Evolutionary conservation across 2,888 invertebrate genomes (phyloP).

Genomic region (Euspilapteryx auroguttella): DNA sequence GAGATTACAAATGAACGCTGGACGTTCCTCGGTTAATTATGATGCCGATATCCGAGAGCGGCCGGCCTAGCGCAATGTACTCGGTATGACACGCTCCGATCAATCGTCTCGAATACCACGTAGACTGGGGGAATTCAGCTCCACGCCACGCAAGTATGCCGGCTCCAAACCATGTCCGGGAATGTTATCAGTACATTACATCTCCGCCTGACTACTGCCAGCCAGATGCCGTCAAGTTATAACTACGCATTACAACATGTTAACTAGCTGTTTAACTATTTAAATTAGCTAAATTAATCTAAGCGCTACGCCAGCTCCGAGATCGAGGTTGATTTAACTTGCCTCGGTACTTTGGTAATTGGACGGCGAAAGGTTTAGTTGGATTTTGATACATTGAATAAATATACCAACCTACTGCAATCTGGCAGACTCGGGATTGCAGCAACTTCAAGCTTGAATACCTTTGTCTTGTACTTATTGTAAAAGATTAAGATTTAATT

Average conservation of each 20-base stretch:
- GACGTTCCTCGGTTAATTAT: slow-evolving; percentile 24
- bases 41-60: slow-evolving; percentile 25
- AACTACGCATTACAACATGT: slow-evolving; percentile 31
- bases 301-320: slow-evolving; percentile 20
- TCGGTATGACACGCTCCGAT: slow-evolving; percentile 41
- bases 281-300: slow-evolving; percentile 36
- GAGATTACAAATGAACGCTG: slow-evolving; percentile 27
- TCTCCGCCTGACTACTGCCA: slow-evolving; percentile 13
- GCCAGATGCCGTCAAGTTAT: slow-evolving; percentile 30
- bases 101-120: slow-evolving; percentile 40
- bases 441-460: no score
- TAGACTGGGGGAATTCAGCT: slow-evolving; percentile 19
- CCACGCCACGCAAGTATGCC: slow-evolving; percentile 16
- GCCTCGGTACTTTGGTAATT: no score
- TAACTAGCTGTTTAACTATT: slow-evolving; percentile 23
- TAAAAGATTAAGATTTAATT: no score
- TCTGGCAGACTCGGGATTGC: no score
- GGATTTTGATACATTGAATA: no score
- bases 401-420: no score
- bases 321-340: no score
- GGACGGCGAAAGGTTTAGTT: no score
- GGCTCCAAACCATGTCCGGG: slow-evolving; percentile 13
- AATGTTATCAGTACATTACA: slow-evolving; percentile 52
- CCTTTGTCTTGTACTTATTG: no score
- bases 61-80: slow-evolving; percentile 14